Base-by-base conservation (phyloP, 1,140 invertebrate species). In the Euglossa dilemma region DNA sequence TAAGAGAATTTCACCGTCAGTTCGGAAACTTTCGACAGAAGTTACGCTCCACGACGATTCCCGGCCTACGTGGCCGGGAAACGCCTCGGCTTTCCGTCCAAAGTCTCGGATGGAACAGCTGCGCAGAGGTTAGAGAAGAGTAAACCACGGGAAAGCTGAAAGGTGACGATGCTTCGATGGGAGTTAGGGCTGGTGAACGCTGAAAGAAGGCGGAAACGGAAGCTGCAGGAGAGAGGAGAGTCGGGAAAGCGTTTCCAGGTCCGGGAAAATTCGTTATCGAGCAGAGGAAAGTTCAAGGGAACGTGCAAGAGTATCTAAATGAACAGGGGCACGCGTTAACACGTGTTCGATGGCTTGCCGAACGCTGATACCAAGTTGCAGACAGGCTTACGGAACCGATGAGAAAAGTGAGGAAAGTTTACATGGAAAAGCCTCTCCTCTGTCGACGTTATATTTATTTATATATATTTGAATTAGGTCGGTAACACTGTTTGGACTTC, bases 261-360 rank as follows among this genome's bases (percentile, higher is more conserved):
- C 87, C 64, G 72, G 69, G 86, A 88, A 91, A 92, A 91, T 86
- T 92, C 86, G 88, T 91, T 91, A 92, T 88, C 81, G 87, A 87
- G 85, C 83, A 92, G 90, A 84, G 89, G 88, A 80, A 88, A 91
- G 87, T 88, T 87, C 84, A 80, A 9, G 84, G 87, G 79, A 86
- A 90, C 89, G 90, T 85, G 87, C 70, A 78, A 85, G 67, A 86
- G 88, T 89, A 90, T 77, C 85, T 91, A 90, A 91, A 90, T 89
- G 87, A 91, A 87, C 81, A 75, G 83, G 4, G 70, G 85, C 87
- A 87, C 88, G 67, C 66, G 84, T 85, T 85, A 86, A 88, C 88
- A 71, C 64, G 66, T 73, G 80, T 64, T 18, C 7, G 25, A n/a
- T 56, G 28, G 28, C 5, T 20, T 20, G 6, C 20, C 52, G 36